A percentile compares a stretch with the other conserved stretches of the same genome.
These are phyloP conservation scores for Caenorhabditis briggsae DNA, from an alignment of 1,140 invertebrate genomes.

Conservation along the genomic window DNA sequence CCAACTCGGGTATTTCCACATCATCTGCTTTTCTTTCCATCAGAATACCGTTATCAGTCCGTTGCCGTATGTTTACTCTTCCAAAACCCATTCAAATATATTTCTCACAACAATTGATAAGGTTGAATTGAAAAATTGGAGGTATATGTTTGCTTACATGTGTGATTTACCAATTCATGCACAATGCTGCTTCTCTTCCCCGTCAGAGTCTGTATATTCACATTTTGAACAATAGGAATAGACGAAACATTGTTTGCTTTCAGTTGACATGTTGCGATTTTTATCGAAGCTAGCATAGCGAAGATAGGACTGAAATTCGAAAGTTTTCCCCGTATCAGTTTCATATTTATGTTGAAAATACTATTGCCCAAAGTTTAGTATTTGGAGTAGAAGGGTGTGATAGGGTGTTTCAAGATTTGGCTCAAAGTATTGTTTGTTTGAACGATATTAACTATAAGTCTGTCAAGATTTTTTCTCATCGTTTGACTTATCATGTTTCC, in stretches of 20 bases:
- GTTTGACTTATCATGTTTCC: too few relatives aligned
- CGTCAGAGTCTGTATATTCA: background rate
- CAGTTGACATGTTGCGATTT: background rate
- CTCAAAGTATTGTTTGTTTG: too few relatives aligned
- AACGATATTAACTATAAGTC: too few relatives aligned
- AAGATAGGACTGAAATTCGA: slow-evolving; percentile 14
- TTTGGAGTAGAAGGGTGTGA: too few relatives aligned
- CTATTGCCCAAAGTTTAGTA: too few relatives aligned
- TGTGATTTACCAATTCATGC: slow-evolving; percentile 40
- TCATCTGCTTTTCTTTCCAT: slow-evolving; percentile 1
- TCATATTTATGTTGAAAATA: too few relatives aligned
- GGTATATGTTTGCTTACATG: slow-evolving; percentile 13
- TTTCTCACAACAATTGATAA: slow-evolving; percentile 26
- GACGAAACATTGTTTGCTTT: slow-evolving; percentile 30
- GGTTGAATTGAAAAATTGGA: background rate
- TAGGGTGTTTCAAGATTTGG: too few relatives aligned
- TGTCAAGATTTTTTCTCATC: too few relatives aligned
- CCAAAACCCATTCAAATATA: background rate
- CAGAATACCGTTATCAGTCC: slow-evolving; percentile 6
- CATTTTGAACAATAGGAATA: slow-evolving; percentile 15
- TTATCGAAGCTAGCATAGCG: background rate
- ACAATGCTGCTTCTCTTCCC: background rate
- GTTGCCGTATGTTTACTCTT: background rate
- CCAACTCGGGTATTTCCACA: background rate
- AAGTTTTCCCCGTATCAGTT: background rate